Base-by-base conservation (phyloP, 2,113 vertebrate species). In the Nestor notabilis region DNA sequence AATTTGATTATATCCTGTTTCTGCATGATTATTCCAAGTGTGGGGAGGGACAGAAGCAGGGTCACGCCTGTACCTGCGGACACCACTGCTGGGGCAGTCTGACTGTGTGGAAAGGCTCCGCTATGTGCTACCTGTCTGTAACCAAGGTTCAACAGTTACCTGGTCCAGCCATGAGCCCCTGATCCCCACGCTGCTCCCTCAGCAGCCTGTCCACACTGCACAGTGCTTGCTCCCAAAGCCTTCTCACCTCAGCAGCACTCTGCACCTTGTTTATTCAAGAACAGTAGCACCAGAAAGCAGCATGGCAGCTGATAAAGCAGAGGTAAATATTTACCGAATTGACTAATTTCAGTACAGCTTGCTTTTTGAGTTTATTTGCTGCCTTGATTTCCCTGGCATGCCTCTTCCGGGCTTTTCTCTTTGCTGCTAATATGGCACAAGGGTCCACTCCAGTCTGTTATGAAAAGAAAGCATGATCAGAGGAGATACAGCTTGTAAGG, bases 391-490 rank as follows among this genome's bases (percentile, higher is more conserved):
- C 98, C 97, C 91, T 98, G 23, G 93, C 96, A 5, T 97, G 97
- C 43, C 98, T 99, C 96, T 96, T 98, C 97, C 91, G 95, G 27
- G 94, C 97, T 85, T 98, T 98, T 89, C 97, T 99, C 71, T 95
- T 97, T 1, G 97, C 98, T 46, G 98, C 97, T 93, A 98, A 97
- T 53, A 99, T 72, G 61, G 93, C 55, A 29, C 97, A 93, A 8
- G 99, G 99, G 97, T 99, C 97, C 10, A 99, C 97, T 33, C 99
- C 99, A 2, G 99, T 99, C 99, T 99, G 97, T 52, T 90, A 72
- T 1, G 24, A 64, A 86, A 91, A 92, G 27, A 89, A 95, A 81
- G 27, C 10, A 94, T 1, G 1, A 28, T 95, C 83, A 88, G 74
- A 95, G 50, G 37, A 76, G 43, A 39, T 69, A 41, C 37, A 83